Conservation (phyloP, 2,113 vertebrate genomes). For the Lichenostomus cassidix region DNA sequence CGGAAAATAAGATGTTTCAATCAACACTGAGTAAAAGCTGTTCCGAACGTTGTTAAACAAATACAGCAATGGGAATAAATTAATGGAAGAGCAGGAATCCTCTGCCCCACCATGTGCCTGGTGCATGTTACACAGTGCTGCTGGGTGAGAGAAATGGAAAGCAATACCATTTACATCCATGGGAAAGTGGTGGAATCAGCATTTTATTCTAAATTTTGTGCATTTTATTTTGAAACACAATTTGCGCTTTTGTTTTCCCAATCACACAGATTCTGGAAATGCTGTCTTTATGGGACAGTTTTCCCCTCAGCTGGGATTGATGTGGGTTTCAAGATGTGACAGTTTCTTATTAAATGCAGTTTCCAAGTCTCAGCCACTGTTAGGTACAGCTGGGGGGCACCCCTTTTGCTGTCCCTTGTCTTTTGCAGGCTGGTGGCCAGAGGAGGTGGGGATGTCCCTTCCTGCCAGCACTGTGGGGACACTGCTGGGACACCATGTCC, state of each 20-base stretch:
- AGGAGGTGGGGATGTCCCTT: neutral
- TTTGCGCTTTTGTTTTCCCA: neutral
- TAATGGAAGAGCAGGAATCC: neutral
- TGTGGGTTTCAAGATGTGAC: neutral
- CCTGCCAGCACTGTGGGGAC: neutral
- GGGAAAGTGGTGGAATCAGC: neutral
- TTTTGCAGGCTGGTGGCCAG: neutral
- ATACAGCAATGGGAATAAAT: neutral
- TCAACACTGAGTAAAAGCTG: neutral
- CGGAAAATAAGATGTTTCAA: constrained; percentile 20
- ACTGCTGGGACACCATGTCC: neutral
- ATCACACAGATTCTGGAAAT: neutral
- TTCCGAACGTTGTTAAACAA: neutral
- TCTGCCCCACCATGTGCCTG: neutral
- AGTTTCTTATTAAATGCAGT: neutral
- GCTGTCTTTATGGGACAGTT: neutral
- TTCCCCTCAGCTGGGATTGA: neutral
- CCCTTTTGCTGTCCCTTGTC: fast-evolving
- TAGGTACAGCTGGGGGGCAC: fast-evolving
- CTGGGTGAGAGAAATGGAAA: neutral
- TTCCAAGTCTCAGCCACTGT: neutral
- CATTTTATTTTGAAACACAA: neutral
- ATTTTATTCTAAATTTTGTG: neutral
- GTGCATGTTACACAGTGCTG: fast-evolving
- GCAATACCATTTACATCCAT: neutral